Evolutionary conservation across 2,888 invertebrate species (phyloP).

Genomic region (Apodemia zela): DNA sequence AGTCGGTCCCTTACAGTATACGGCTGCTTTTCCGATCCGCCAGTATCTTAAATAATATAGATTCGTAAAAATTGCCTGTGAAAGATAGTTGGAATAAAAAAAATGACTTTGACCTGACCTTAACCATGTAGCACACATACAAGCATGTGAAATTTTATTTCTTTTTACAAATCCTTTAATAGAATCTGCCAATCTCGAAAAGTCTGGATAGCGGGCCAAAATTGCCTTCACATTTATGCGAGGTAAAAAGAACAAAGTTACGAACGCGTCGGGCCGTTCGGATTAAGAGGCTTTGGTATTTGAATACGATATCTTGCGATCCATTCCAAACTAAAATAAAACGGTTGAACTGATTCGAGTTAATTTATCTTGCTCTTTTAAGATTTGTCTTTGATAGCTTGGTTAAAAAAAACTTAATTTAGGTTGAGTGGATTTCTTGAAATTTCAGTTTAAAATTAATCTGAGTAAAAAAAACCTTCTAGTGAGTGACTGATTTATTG

Average conservation of each 20-base stretch:
- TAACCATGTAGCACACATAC: too few relatives aligned
- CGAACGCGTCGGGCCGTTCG: background rate
- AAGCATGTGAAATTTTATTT: too few relatives aligned
- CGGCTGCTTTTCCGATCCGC: too few relatives aligned
- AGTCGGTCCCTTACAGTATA: too few relatives aligned
- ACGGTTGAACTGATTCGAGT: conserved; percentile 1
- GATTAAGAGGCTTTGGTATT: conserved; percentile 13
- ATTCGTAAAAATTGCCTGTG: too few relatives aligned
- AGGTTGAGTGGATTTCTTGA: background rate
- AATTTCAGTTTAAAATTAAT: background rate
- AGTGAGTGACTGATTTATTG: too few relatives aligned
- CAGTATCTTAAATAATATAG: too few relatives aligned
- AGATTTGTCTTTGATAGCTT: conserved; percentile 3
- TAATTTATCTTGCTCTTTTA: conserved; percentile 14
- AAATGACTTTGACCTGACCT: too few relatives aligned
- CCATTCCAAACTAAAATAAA: conserved; percentile 12
- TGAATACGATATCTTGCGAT: conserved; percentile 12
- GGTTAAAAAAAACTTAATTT: background rate
- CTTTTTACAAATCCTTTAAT: background rate
- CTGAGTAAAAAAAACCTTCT: too few relatives aligned
- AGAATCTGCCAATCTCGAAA: conserved; percentile 1
- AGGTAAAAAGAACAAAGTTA: conserved; percentile 6
- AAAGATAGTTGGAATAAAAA: too few relatives aligned
- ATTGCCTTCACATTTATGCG: conserved; percentile 5
- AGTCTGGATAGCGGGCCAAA: background rate